These are phyloP conservation scores for Cephus sareptanus DNA, from an alignment of 2,888 invertebrate genomes.

Conservation along the genomic window DNA sequence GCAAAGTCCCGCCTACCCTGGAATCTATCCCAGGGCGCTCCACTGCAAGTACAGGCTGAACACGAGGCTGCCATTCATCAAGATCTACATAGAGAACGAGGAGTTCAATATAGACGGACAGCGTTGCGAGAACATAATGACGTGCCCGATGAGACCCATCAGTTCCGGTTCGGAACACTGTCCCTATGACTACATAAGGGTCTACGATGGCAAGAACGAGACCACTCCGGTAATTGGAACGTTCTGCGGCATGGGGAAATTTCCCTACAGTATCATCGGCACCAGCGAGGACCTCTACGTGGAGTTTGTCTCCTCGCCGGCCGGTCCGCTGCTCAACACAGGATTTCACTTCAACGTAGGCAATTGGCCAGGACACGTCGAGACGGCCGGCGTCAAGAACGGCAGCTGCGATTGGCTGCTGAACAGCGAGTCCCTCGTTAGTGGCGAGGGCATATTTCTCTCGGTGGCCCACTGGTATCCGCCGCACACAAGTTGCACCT, in stretches of 20 bases:
- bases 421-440: constrained; percentile 83
- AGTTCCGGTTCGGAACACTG: constrained; percentile 89
- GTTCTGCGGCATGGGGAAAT: constrained; percentile 91
- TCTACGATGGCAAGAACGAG: constrained; percentile 91
- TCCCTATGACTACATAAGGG: constrained; percentile 89
- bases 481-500: constrained; percentile 91
- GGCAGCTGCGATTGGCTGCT: constrained; percentile 91
- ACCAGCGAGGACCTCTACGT: constrained; percentile 90
- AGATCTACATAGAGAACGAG: constrained; percentile 91
- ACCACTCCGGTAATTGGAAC: constrained; percentile 89
- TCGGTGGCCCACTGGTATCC: constrained; percentile 96
- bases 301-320: constrained; percentile 89
- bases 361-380: constrained; percentile 93
- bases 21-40: constrained; percentile 89
- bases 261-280: constrained; percentile 93
- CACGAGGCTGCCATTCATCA: constrained; percentile 89
- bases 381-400: constrained; percentile 86
- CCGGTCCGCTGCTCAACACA: constrained; percentile 89
- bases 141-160: constrained; percentile 92
- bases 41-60: constrained; percentile 92
- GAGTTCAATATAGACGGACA: constrained; percentile 95
- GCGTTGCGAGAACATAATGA: constrained; percentile 94
- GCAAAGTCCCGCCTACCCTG: constrained; percentile 93
- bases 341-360: constrained; percentile 96
- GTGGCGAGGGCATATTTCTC: constrained; percentile 89